Percentiles rank a stretch among this genome's conserved stretches.
These are phyloP conservation scores for Crocallis elinguaria DNA, from an alignment of 2,888 invertebrate species.

Conservation along the genomic window DNA sequence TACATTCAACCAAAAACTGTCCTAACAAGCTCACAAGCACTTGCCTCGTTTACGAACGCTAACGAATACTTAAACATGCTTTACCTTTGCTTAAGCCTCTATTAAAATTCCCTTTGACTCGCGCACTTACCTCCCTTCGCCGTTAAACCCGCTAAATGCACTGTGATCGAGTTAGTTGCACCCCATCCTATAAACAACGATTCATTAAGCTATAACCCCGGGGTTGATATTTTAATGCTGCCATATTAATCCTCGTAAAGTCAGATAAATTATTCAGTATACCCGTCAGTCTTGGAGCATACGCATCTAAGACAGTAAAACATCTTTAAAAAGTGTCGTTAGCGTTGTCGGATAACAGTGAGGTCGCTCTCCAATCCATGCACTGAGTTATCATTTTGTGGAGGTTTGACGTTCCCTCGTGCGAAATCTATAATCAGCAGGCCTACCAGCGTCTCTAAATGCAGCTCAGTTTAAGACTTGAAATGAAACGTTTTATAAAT, in stretches of 20 bases:
- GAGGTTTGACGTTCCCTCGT: too few relatives aligned
- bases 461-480: too few relatives aligned
- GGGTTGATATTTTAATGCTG: constrained; percentile 62
- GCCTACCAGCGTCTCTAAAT: too few relatives aligned
- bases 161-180: constrained; percentile 30
- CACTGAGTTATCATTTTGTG: too few relatives aligned
- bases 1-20: not conserved
- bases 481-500: too few relatives aligned
- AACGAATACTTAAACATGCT: constrained; percentile 24
- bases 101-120: constrained; percentile 32
- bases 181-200: constrained; percentile 30
- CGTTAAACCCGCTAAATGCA: constrained; percentile 32
- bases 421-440: too few relatives aligned
- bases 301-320: constrained; percentile 1
- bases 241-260: constrained; percentile 74
- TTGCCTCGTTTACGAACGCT: not conserved
- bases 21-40: not conserved
- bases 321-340: not conserved
- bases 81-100: constrained; percentile 14
- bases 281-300: constrained; percentile 20
- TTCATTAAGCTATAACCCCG: constrained; percentile 28
- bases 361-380: not conserved
- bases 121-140: constrained; percentile 26
- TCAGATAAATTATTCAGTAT: constrained; percentile 73
- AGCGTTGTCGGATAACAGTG: not conserved